Evolutionary conservation across 2,113 vertebrate species (phyloP), one percentile per base, ranked within the genome.

Genomic region (Gadus chalcogrammus): DNA sequence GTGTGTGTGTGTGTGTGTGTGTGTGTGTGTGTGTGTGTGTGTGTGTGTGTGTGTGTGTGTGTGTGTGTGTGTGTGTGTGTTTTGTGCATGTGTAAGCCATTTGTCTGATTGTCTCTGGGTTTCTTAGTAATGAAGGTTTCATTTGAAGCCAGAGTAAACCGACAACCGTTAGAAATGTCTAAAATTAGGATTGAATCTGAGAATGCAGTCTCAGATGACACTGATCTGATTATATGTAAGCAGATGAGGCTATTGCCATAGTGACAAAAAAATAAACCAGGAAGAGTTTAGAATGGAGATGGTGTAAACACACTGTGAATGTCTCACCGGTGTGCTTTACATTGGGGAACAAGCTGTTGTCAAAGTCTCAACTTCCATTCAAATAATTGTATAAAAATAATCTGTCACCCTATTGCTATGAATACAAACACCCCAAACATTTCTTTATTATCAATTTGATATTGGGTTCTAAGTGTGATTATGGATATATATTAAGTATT

Each of bases 141-240:
- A 88, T 86, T 82, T 85, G 79, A 88, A 78, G 78, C 79, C 75
- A 86, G 78, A 74, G 77, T 88, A 87, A 83, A 84, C 72, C 68
- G 80, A 61, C 7, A 48, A 84, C 78, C 76, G 77, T 68, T 82
- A 85, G 74, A 82, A 81, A 85, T 72, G 65, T 73, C 76, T 73
- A 83, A 84, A 87, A 85, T 83, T 84, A 81, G 79, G 86, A 68
- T 72, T 73, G 73, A 87, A 88, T 84, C 12, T 64, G 83, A 82
- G 86, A 87, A 84, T 75, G 84, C 87, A 77, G 73, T 73, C 78
- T 79, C 75, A 74, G 76, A 75, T 86, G 73, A 81, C 79, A 79
- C 52, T 70, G 76, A 89, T 82, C 70, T 77, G 73, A 67, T 73
- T 64, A 77, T 79, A 79, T 81, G 76, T 86, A 91, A 89, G 84